Percentiles rank a stretch among this genome's conserved stretches.
These are phyloP conservation scores for Liasis olivaceus DNA, from an alignment of 2,797 vertebrate species.

Conservation along the genomic window DNA sequence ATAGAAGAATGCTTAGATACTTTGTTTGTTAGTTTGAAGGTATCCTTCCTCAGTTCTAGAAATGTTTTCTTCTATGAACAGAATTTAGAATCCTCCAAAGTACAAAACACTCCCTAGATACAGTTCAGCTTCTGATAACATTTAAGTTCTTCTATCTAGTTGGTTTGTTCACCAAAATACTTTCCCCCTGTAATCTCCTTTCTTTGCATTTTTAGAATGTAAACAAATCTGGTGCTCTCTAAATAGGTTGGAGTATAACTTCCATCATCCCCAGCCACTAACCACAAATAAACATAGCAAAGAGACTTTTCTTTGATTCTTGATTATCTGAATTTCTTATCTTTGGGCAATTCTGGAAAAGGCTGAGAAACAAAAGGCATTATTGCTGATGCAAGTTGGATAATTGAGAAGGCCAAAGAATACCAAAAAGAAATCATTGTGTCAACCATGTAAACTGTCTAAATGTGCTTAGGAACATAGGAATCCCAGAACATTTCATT, in stretches of 20 bases:
- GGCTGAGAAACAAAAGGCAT: not conserved
- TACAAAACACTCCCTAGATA: not conserved
- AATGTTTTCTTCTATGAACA: not conserved
- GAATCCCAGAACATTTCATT: not conserved
- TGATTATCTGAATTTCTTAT: not conserved
- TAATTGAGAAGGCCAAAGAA: not conserved
- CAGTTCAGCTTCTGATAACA: not conserved
- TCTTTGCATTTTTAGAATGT: not conserved
- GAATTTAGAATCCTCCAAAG: not conserved
- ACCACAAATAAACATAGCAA: not conserved
- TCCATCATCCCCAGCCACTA: not conserved
- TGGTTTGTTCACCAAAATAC: not conserved
- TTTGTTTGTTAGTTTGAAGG: not conserved
- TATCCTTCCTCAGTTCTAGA: not conserved
- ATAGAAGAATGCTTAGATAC: not conserved
- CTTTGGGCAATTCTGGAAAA: not conserved
- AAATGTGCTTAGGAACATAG: not conserved
- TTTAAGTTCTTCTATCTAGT: not conserved
- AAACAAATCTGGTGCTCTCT: not conserved
- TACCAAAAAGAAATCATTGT: not conserved
- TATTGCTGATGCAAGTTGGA: not conserved
- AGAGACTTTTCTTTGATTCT: not conserved
- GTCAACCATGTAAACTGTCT: not conserved
- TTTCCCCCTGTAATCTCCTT: not conserved
- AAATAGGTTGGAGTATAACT: not conserved